Conservation (phyloP, 2,888 invertebrate genomes). For the Tanaodytes sp. region DNA sequence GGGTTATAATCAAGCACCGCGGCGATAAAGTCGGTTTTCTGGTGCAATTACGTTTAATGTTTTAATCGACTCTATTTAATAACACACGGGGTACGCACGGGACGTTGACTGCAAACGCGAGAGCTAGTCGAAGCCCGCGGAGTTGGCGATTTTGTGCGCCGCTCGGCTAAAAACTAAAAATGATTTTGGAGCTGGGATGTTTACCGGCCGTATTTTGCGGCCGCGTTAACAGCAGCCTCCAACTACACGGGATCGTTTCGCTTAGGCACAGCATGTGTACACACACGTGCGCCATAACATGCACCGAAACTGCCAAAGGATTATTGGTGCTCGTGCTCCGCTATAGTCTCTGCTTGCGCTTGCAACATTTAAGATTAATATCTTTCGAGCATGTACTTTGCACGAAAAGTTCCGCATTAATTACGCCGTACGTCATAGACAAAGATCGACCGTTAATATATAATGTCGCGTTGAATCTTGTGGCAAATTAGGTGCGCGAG, state of each 20-base stretch:
- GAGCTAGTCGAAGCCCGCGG: no score
- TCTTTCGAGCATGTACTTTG: constrained; percentile 51
- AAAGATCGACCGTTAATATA: constrained; percentile 48
- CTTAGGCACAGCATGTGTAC: constrained; percentile 1
- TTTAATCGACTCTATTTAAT: constrained; percentile 36
- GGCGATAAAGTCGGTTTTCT: constrained; percentile 36
- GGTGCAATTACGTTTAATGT: constrained; percentile 37
- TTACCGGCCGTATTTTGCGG: no score
- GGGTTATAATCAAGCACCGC: no score
- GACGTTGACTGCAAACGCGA: neutral
- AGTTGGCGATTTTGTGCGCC: no score
- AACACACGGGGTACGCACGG: constrained; percentile 16
- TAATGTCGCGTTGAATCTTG: constrained; percentile 36
- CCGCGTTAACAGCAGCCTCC: no score
- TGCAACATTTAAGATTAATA: constrained; percentile 54
- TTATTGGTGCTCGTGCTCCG: constrained; percentile 45
- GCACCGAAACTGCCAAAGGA: constrained; percentile 49
- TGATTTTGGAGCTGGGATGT: no score
- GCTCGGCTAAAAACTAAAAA: no score
- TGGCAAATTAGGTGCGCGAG: constrained; percentile 35
- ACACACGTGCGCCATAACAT: constrained; percentile 31
- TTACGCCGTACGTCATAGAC: constrained; percentile 53
- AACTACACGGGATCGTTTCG: no score
- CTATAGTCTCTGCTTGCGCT: constrained; percentile 42
- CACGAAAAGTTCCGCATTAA: constrained; percentile 50